Base-by-base conservation (phyloP, 2,113 vertebrate genomes). In the Xiphorhynchus elegans region DNA sequence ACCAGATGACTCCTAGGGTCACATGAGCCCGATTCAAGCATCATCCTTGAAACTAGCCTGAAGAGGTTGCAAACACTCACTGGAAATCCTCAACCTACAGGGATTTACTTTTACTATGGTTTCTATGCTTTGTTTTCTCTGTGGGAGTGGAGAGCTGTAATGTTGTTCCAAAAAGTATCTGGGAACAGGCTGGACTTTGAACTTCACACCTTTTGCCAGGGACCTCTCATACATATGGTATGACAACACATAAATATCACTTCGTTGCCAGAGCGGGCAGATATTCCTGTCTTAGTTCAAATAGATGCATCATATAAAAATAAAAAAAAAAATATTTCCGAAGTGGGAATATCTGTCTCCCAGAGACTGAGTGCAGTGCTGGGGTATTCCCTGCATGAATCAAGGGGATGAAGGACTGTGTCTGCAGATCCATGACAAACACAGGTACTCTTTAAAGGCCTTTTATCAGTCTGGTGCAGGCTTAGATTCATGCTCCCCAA, bases 1-100 rank as follows among this genome's bases (percentile, higher is more conserved):
- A 89, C 59, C 55, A 94, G 68, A 92, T 84, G 75, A 97, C 58
- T 92, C 21, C 23, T 92, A 77, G 90, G 77, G 78, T 96, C 93
- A 68, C 47, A 86, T 21, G 33, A 95, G 68, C 42, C 44, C 10
- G 19, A 69, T 96, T 96, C 84, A 93, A 76, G 79, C 37, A 87
- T 47, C 69, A 90, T 82, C 64, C 46, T 95, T 60, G 72, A 95
- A 72, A 95, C 23, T 69, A 86, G 10, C 60, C 66, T 78, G 39
- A 90, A 95, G 85, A 95, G 40, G 75, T 55, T 66, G 80, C 28
- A 97, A 72, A 7, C 16, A 62, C 55, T 81, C 60, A 72, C 67
- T 94, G 56, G 88, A 82, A 96, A 93, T 35, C 33, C 63, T 84
- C 69, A 81, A 10, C 39, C 62, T 52, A 14, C 14, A 79, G 66